Evolutionary conservation across 2,888 invertebrate species (phyloP).

Genomic region (Volucella inanis): DNA sequence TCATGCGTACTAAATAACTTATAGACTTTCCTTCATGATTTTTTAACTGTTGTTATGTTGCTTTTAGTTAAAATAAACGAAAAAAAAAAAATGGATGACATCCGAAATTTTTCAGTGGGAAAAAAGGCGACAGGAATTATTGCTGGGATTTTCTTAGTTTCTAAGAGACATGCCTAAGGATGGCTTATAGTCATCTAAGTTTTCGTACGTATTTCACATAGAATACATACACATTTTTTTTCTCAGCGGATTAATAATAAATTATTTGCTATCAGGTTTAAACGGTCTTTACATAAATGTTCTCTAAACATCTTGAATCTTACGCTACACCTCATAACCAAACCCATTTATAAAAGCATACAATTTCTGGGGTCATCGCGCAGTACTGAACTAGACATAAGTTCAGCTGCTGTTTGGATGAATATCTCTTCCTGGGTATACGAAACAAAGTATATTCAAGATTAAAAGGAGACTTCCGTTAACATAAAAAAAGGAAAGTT

Average conservation of each 20-base stretch:
- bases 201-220: no score
- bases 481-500: constrained; percentile 51
- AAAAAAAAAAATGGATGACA: no score
- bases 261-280: background rate
- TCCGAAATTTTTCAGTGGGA: no score
- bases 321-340: constrained; percentile 35
- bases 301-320: background rate
- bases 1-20: no score
- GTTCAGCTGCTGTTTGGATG: constrained; percentile 12
- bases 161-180: no score
- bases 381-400: constrained; percentile 33
- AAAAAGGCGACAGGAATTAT: no score
- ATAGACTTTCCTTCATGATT: no score
- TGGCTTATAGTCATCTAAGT: no score
- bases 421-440: constrained; percentile 49
- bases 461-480: constrained; percentile 43
- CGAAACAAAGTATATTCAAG: constrained; percentile 38
- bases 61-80: no score
- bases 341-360: constrained; percentile 57
- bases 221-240: no score
- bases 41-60: no score
- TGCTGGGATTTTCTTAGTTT: no score
- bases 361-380: constrained; percentile 53
- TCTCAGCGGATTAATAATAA: background rate
- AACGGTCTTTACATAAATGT: constrained; percentile 1